Evolutionary conservation across 2,113 vertebrate genomes (phyloP), one percentile per base, ranked within the genome.

Genomic region (Pseudonaja textilis): DNA sequence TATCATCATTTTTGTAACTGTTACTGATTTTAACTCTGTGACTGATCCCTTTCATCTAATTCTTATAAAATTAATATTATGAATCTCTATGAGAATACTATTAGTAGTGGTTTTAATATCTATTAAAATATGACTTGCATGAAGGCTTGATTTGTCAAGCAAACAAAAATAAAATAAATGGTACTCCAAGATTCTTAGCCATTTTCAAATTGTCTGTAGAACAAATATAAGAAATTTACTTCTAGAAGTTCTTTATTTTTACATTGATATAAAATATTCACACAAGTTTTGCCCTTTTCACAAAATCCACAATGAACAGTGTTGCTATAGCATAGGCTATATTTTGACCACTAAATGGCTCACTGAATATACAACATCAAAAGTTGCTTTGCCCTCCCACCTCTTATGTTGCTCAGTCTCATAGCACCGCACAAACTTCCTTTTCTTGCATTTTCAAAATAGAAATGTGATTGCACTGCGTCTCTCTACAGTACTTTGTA

Each of bases 391-490:
- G 57, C 89, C 52, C 22, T 12, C 88, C 14, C 50, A 18, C 26
- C 50, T 81, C 74, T 39, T 90, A 29, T 4, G 18, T 92, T 95
- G 90, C 87, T 93, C 42, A 29, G 86, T 94, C 85, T 59, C 29
- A 16, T 90, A 91, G 74, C 64, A n/a, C 54, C 69, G 93, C 57
- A 88, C 88, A 91, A 59, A 92, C 88, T 89, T 95, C 74, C 54
- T 94, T 90, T 57, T 55, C 45, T 89, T 61, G 50, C 69, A 93
- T 95, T 96, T 89, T 87, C 55, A 56, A 94, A 94, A 95, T 54
- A 81, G 91, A 96, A 97, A 95, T 90, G 64, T 64, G 89, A 96
- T 95, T 96, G 94, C 94, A 93, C 52, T 91, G 91, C 64, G 89
- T 94, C 89, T 81, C 23, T 91, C 87, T 85, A 90, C 34, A 90